These are phyloP conservation scores for Ommatoiulus sabulosus DNA, from an alignment of 2,888 invertebrate species.

Conservation along the genomic window DNA sequence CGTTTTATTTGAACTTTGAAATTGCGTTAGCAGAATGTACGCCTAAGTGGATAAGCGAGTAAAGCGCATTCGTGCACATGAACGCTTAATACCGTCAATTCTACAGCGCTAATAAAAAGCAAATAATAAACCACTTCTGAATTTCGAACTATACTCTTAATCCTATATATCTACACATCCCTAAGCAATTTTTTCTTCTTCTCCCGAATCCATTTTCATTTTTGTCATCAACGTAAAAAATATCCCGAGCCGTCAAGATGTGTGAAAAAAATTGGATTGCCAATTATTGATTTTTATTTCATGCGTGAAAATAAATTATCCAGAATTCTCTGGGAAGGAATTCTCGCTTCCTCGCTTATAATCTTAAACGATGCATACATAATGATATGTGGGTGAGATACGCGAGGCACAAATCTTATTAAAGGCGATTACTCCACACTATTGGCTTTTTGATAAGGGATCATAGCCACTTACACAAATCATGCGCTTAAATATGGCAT, in stretches of 20 bases:
- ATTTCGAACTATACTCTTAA: neutral
- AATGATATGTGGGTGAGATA: conserved; percentile 36
- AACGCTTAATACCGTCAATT: neutral
- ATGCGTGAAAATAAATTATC: conserved; percentile 43
- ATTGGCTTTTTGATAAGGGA: conserved; percentile 11
- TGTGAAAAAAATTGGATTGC: conserved; percentile 23
- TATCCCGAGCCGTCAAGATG: conserved; percentile 22
- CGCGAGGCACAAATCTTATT: conserved; percentile 7
- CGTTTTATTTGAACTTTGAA: neutral
- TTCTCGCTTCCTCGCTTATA: conserved; percentile 34
- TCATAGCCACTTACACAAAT: conserved; percentile 24
- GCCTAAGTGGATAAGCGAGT: neutral
- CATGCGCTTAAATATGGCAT: neutral
- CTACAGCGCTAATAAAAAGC: neutral
- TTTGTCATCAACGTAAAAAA: conserved; percentile 35
- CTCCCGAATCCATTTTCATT: neutral
- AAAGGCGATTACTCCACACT: neutral
- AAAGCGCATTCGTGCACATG: neutral
- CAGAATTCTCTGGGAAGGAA: conserved; percentile 30
- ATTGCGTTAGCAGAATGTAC: neutral
- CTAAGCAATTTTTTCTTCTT: neutral
- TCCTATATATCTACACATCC: neutral
- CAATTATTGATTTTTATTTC: conserved; percentile 31
- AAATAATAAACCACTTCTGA: neutral
- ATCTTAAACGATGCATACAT: conserved; percentile 40